Percentiles rank a stretch among this genome's conserved stretches.
Evolutionary conservation across 2,113 vertebrate genomes (phyloP).

Genomic region (Salvator merianae): DNA sequence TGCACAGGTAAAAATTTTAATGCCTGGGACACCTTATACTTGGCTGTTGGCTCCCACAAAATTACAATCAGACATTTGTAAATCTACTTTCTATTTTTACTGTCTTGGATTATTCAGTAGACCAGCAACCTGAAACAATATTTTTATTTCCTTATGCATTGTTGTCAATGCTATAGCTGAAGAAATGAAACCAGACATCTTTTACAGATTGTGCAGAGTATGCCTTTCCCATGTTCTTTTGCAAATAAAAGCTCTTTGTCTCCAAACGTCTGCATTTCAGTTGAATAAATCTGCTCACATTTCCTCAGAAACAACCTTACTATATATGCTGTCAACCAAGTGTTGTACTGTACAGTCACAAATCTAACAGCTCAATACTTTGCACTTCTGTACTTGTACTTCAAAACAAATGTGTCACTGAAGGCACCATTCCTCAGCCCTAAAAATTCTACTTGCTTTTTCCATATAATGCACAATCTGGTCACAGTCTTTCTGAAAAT

Average conservation of each 20-base stretch:
- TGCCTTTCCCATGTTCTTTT: not conserved
- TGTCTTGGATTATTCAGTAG: conserved; percentile 21
- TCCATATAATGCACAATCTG: too few species aligned
- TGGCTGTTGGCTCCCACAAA: not conserved
- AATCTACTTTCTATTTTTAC: too few species aligned
- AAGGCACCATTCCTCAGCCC: too few species aligned
- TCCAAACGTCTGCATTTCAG: conserved; percentile 39
- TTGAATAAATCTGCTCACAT: conserved; percentile 33
- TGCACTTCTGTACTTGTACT: not conserved
- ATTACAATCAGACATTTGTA: not conserved
- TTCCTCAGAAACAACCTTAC: conserved; percentile 15
- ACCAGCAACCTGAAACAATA: conserved; percentile 33
- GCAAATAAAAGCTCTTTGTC: conserved; percentile 48
- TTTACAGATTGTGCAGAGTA: conserved; percentile 19
- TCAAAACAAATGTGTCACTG: too few species aligned
- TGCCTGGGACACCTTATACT: conserved; percentile 8
- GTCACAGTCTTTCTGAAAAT: too few species aligned
- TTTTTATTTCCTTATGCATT: conserved; percentile 17
- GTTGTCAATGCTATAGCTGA: too few species aligned
- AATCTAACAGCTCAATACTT: not conserved
- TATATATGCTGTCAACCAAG: fast-evolving
- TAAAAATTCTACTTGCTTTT: too few species aligned
- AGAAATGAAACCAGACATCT: conserved; percentile 32
- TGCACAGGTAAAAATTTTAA: conserved; percentile 7
- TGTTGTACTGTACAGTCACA: not conserved